Conservation (phyloP, 2,797 vertebrate genomes). For the Antennarius maculatus region DNA sequence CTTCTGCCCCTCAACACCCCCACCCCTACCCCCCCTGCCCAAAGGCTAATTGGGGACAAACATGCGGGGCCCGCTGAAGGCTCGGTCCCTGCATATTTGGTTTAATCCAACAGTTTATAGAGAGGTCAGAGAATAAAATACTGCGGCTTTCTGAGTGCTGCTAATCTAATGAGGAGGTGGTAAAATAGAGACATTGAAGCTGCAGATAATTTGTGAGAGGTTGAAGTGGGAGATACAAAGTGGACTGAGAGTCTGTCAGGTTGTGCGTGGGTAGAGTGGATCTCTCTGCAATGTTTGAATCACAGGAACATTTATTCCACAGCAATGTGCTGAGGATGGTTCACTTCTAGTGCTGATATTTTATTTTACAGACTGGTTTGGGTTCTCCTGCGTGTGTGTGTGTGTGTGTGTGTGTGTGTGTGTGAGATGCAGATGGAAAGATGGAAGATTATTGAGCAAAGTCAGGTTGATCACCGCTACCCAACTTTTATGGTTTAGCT, state of each 20-base stretch:
- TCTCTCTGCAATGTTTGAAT: constrained; percentile 56
- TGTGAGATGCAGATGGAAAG: not conserved
- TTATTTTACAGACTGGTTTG: constrained; percentile 2
- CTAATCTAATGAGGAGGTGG: constrained; percentile 39
- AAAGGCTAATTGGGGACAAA: constrained; percentile 57
- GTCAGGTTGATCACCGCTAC: not conserved
- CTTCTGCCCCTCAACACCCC: constrained; percentile 10
- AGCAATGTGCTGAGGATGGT: constrained; percentile 11
- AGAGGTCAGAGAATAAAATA: constrained; percentile 21
- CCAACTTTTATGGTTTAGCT: too few species aligned
- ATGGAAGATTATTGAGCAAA: not conserved
- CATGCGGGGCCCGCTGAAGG: constrained; percentile 22
- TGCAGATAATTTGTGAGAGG: constrained; percentile 44
- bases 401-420: constrained; percentile 25
- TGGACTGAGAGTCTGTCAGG: constrained; percentile 65
- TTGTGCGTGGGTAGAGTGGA: constrained; percentile 69
- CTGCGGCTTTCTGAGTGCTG: constrained; percentile 20
- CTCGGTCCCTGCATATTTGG: constrained; percentile 29
- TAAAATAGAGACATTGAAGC: constrained; percentile 2
- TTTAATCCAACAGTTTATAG: constrained; percentile 28
- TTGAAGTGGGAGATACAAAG: constrained; percentile 57
- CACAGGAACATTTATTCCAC: constrained; percentile 68
- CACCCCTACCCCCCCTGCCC: not conserved
- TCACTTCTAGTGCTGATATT: constrained; percentile 9
- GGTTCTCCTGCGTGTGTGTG: not conserved